Conservation (phyloP, 2,797 vertebrate genomes). For the Falco rusticolus region DNA sequence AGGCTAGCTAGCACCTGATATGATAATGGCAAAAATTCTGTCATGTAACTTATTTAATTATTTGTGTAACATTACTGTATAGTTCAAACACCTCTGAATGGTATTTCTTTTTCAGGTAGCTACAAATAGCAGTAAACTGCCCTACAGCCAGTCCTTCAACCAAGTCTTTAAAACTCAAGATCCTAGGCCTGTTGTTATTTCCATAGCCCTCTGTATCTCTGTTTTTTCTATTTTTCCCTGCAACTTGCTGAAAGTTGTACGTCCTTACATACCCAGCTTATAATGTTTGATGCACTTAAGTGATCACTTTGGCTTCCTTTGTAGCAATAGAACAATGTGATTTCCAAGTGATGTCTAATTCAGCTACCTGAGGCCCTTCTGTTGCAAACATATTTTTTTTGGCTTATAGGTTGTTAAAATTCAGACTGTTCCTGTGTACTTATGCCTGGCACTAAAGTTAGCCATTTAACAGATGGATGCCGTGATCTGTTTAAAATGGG, state of each 20-base stretch:
- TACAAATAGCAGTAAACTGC: conserved; percentile 6
- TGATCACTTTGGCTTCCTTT: conserved; percentile 50
- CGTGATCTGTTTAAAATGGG: conserved; percentile 15
- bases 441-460: conserved; percentile 8
- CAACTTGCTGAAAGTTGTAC: neutral
- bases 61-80: conserved; percentile 3
- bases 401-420: conserved; percentile 17
- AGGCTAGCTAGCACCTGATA: conserved; percentile 22
- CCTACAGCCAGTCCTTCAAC: conserved; percentile 2
- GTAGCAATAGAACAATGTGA: conserved; percentile 54
- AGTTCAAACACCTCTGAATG: neutral
- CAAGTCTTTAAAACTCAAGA: neutral
- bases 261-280: neutral
- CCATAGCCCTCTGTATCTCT: neutral
- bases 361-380: neutral
- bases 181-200: neutral
- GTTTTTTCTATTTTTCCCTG: neutral
- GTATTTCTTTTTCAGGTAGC: neutral
- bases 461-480: neutral
- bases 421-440: neutral
- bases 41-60: conserved; percentile 10
- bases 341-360: neutral
- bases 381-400: neutral
- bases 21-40: neutral
- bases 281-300: conserved; percentile 25